Evolutionary conservation across 2,113 vertebrate species (phyloP).

Genomic region (Gymnorhina tibicen): DNA sequence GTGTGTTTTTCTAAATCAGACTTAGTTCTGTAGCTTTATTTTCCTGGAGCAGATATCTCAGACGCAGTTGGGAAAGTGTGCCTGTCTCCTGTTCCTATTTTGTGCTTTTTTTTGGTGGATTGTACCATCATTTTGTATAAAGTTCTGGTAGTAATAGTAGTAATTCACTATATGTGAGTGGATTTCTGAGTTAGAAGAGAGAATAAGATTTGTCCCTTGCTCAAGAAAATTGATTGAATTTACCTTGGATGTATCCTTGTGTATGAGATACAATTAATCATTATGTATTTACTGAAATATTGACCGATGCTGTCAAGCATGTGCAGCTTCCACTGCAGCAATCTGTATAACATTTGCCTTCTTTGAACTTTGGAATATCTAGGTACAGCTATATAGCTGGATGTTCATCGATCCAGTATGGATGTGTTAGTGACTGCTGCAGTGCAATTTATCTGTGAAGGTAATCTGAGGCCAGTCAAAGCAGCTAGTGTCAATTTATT

Average conservation of each 20-base stretch:
- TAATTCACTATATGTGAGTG: neutral
- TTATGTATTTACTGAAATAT: neutral
- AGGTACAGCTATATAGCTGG: neutral
- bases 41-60: neutral
- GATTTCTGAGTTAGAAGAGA: neutral
- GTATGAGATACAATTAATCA: neutral
- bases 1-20: neutral
- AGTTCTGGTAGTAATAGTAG: neutral
- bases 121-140: neutral
- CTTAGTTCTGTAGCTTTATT: neutral
- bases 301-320: neutral
- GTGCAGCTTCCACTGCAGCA: neutral
- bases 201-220: neutral
- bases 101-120: neutral
- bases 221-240: neutral
- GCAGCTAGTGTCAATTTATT: constrained; percentile 1
- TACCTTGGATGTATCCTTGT: neutral
- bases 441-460: neutral
- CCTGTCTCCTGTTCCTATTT: neutral
- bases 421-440: neutral
- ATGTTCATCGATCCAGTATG: neutral
- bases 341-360: neutral
- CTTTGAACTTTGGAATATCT: neutral
- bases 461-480: neutral
- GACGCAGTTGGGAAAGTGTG: neutral